Base-by-base conservation (phyloP, 2,797 vertebrate species). In the Luscinia megarhynchos region DNA sequence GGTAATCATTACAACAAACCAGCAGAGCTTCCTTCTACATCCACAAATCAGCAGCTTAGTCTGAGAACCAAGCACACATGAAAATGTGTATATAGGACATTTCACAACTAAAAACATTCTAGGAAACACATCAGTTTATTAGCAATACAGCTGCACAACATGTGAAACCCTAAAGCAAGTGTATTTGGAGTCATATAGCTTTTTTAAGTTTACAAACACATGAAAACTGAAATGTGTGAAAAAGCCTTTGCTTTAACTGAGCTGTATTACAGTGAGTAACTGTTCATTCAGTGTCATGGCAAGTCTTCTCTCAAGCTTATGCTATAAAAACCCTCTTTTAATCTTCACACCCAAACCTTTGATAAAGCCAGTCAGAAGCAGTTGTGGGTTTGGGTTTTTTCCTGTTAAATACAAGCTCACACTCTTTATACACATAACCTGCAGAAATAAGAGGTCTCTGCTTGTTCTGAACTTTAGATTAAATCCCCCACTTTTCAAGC, bases 191-290 rank as follows among this genome's bases (percentile, higher is more conserved):
- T 64, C 32, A 30, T 8, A 29, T 1, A 70, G 34, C 29, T 81
- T 66, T 57, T 72, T 61, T 8, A 76, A 61, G 59, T 75, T 84
- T 43, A 91, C 29, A 58, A 86, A 79, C 17, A 40, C 22, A 66
- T 5, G 12, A 43, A 74, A 89, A 80, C 17, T 38, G 1, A 1
- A 74, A 86, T 14, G 34, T 0, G 0, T 51, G 32, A 66, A 92
- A 73, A 81, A 84, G 21, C 9, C 55, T 92, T 73, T 62, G 53
- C n/a, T 58, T 78, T 40, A 66, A 67, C 10, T 59, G 14, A 86
- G 54, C 58, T 66, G 9, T 51, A 73, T 21, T 61, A 57, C 24
- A 81, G 53, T 8, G 5, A 81, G 3, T 6, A 85, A 41, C 41
- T 64, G 12, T 17, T 75, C 23, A 34, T n/a, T 72, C 43, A 55